phyloP scores from a whole-genome alignment of 2,888 invertebrate genomes.

The Dasypolia templi region DNA sequence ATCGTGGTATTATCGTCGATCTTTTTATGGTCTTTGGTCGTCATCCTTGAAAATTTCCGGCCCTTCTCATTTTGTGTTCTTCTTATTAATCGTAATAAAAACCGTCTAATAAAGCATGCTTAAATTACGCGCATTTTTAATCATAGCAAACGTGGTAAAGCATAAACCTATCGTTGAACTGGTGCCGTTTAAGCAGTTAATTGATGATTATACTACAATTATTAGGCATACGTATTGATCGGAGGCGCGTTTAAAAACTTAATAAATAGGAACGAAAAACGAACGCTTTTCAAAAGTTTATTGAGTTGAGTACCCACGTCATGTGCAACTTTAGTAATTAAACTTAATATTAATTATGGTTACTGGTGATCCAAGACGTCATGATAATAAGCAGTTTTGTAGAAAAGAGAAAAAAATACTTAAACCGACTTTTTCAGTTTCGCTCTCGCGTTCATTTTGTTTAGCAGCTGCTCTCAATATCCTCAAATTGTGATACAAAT shows the following conservation, averaged over 20 bases:
- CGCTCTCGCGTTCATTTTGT: conserved; percentile 21
- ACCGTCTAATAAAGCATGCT: neutral
- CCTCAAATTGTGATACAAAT: conserved; percentile 23
- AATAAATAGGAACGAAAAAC: neutral
- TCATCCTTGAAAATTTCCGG: conserved; percentile 23
- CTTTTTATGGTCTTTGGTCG: neutral
- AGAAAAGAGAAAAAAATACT: conserved; percentile 22
- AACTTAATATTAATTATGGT: neutral
- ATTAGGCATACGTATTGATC: neutral
- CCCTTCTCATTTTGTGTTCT: conserved; percentile 7
- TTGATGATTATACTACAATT: too few species aligned
- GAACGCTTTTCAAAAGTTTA: neutral
- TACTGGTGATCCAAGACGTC: conserved; percentile 3
- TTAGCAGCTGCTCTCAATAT: conserved; percentile 19
- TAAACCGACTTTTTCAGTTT: conserved; percentile 34
- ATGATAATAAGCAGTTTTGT: conserved; percentile 5
- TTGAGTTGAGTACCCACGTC: neutral
- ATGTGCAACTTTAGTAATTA: too few species aligned
- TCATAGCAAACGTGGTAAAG: too few species aligned
- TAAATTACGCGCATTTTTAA: conserved; percentile 19
- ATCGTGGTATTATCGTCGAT: neutral
- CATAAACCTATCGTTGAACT: conserved; percentile 15
- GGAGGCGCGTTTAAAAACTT: neutral
- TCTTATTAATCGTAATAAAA: conserved; percentile 27
- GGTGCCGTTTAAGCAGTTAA: too few species aligned